A percentile compares a stretch with the other conserved stretches of the same genome.
Evolutionary conservation across 2,888 invertebrate genomes (phyloP).

Genomic region (Toxonevra muliebris): DNA sequence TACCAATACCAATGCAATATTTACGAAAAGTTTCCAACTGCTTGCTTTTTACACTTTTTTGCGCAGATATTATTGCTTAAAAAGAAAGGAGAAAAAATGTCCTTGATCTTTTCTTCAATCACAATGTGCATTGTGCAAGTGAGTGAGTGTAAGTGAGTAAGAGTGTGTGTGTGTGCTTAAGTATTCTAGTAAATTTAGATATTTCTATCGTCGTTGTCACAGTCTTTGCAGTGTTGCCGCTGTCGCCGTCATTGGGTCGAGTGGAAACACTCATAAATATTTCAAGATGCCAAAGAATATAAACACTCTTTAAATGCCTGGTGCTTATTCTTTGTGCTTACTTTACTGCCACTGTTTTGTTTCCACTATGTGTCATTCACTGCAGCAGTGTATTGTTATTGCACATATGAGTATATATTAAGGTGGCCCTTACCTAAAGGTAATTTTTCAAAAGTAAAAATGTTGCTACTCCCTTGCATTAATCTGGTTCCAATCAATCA

Average conservation of each 20-base stretch:
- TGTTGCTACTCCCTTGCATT: too few species aligned
- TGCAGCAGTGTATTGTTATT: not conserved
- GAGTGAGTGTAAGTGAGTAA: constrained; percentile 6
- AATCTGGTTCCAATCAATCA: too few species aligned
- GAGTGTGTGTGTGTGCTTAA: not conserved
- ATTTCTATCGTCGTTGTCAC: constrained; percentile 9
- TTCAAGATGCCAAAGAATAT: constrained; percentile 41
- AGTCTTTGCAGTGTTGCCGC: too few species aligned
- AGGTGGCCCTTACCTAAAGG: too few species aligned
- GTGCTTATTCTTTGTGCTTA: too few species aligned
- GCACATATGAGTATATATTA: too few species aligned
- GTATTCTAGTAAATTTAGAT: not conserved
- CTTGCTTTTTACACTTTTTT: too few species aligned
- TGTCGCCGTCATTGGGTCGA: constrained; percentile 39
- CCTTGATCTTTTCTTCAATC: constrained; percentile 31
- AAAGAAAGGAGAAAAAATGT: constrained; percentile 17
- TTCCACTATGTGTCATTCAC: not conserved
- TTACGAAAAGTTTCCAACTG: too few species aligned
- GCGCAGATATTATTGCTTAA: too few species aligned
- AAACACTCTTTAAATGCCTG: not conserved
- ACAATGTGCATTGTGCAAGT: not conserved
- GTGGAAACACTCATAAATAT: constrained; percentile 44
- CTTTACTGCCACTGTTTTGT: too few species aligned
- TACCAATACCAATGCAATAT: too few species aligned
- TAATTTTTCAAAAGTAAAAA: too few species aligned